Evolutionary conservation across 2,797 vertebrate genomes (phyloP).

Genomic region (Cirrhinus mrigala): DNA sequence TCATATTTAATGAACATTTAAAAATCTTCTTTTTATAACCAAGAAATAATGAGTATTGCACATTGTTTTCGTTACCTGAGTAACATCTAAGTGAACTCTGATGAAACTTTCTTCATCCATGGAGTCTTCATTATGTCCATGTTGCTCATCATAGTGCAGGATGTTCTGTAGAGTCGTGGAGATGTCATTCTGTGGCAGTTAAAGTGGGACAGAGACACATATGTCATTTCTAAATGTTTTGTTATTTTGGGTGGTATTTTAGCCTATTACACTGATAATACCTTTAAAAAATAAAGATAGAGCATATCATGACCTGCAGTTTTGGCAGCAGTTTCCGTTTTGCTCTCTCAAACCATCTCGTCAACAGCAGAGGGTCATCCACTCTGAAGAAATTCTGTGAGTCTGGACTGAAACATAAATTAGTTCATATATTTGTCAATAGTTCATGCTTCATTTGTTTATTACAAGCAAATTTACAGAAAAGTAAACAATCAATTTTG

Average conservation of each 20-base stretch:
- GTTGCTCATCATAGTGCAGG: constrained; percentile 43
- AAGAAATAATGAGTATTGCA: not conserved
- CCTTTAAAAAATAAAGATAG: not conserved
- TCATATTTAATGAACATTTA: not conserved
- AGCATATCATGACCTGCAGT: constrained; percentile 59
- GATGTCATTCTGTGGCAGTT: constrained; percentile 58
- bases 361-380: constrained; percentile 55
- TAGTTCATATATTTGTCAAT: not conserved
- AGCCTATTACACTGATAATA: not conserved
- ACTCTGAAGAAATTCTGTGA: constrained; percentile 38
- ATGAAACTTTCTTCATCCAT: constrained; percentile 64
- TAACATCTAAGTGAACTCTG: constrained; percentile 69
- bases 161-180: constrained; percentile 52
- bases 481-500: not conserved
- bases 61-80: constrained; percentile 65
- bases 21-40: not conserved
- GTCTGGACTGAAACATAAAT: constrained; percentile 61
- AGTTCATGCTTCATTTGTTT: not conserved
- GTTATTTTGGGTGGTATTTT: not conserved
- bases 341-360: constrained; percentile 56
- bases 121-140: not conserved
- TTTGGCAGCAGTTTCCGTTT: constrained; percentile 49
- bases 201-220: constrained; percentile 8
- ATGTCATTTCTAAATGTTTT: not conserved
- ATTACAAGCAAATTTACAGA: not conserved